These are phyloP conservation scores for Popillia japonica DNA, from an alignment of 1,140 invertebrate species.

Conservation along the genomic window DNA sequence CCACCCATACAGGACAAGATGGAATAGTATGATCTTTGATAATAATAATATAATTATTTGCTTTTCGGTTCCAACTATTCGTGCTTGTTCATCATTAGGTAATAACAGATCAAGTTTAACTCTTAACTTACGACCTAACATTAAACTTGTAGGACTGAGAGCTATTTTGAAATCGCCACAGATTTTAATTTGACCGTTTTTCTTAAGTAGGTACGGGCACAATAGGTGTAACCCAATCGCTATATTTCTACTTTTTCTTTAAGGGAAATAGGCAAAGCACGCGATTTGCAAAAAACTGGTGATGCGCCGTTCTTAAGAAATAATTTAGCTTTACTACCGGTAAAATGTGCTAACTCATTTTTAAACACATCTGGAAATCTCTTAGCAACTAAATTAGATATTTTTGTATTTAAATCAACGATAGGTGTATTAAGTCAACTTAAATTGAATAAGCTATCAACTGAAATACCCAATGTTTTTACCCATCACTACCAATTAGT, in stretches of 20 bases:
- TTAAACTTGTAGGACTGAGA: too few relatives aligned
- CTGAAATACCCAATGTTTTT: slow-evolving; percentile 20
- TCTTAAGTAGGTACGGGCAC: slow-evolving; percentile 60
- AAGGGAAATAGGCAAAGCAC: slow-evolving; percentile 52
- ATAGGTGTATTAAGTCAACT: not conserved
- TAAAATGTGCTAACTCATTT: slow-evolving; percentile 44
- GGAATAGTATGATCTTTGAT: too few relatives aligned
- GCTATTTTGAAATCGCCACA: slow-evolving; percentile 49
- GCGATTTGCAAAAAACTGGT: slow-evolving; percentile 56
- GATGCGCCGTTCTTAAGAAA: slow-evolving; percentile 50
- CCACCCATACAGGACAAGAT: too few relatives aligned
- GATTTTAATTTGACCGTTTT: too few relatives aligned
- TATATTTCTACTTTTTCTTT: slow-evolving; percentile 51
- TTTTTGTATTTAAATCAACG: not conserved
- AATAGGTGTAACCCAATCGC: slow-evolving; percentile 64
- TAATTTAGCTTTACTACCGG: slow-evolving; percentile 42
- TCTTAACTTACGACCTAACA: too few relatives aligned
- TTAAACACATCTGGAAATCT: slow-evolving; percentile 46
- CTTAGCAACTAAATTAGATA: not conserved
- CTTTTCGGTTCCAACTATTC: too few relatives aligned
- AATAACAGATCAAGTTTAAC: too few relatives aligned
- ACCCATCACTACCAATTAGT: slow-evolving; percentile 17
- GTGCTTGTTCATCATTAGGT: too few relatives aligned
- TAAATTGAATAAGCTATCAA: slow-evolving; percentile 20
- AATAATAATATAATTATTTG: too few relatives aligned